Evolutionary conservation across 2,113 vertebrate species (phyloP).

Genomic region (Myanophis thanlyinensis): DNA sequence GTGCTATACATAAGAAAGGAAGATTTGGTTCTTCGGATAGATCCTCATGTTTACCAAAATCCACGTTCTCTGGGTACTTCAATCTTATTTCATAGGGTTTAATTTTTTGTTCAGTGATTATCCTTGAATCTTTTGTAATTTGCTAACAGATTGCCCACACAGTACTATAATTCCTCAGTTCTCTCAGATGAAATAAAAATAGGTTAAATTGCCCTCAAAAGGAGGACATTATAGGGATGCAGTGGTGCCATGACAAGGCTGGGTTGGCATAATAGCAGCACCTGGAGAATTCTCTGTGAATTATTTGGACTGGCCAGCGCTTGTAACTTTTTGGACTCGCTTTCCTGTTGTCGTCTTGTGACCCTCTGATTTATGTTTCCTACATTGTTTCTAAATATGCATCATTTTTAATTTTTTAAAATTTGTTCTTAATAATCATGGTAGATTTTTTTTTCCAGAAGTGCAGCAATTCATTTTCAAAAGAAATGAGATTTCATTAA

Average conservation of each 20-base stretch:
- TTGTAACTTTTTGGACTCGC: background rate
- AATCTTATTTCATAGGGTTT: background rate
- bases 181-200: background rate
- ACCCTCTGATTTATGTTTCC: background rate
- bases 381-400: background rate
- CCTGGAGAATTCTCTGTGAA: background rate
- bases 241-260: background rate
- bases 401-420: background rate
- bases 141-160: background rate
- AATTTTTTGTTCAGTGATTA: background rate
- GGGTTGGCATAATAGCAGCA: background rate
- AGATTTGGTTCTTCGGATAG: no score
- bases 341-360: background rate
- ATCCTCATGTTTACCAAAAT: no score
- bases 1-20: no score
- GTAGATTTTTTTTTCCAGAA: background rate
- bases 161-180: background rate
- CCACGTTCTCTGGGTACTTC: no score
- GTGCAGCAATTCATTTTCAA: background rate
- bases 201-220: background rate
- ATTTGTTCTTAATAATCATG: background rate
- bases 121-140: background rate
- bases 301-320: background rate
- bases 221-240: background rate
- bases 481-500: background rate